Conservation (phyloP, 2,113 vertebrate species). For the Mobula birostris region DNA sequence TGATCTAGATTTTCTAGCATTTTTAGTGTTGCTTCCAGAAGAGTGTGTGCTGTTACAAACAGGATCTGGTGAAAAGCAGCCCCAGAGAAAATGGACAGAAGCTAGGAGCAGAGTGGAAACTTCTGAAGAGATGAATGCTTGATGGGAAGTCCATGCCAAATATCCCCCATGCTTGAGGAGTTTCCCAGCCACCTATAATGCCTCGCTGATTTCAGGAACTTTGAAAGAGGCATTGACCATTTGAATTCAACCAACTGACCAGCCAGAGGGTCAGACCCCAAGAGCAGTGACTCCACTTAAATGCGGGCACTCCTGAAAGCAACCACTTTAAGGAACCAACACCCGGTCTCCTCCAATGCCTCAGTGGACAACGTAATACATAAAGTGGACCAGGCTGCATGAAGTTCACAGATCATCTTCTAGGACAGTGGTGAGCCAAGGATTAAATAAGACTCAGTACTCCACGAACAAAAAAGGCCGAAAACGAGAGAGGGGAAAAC, state of each 20-base stretch:
- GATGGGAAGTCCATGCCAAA: background rate
- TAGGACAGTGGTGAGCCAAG: too few relatives aligned
- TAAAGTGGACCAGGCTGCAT: background rate
- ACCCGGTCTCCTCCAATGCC: too few relatives aligned
- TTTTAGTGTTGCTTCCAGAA: too few relatives aligned
- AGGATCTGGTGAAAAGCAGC: background rate
- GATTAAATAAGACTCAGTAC: background rate
- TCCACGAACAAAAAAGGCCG: background rate
- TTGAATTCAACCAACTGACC: too few relatives aligned
- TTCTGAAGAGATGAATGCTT: background rate
- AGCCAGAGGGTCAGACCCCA: too few relatives aligned
- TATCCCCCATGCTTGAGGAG: too few relatives aligned
- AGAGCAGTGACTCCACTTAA: too few relatives aligned
- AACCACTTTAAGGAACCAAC: background rate
- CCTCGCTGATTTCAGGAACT: too few relatives aligned
- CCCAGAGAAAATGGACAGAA: background rate
- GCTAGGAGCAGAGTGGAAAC: background rate
- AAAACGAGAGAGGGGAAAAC: background rate
- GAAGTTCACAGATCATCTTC: background rate
- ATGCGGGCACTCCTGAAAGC: background rate
- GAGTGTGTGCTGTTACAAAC: background rate
- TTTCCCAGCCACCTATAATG: too few relatives aligned
- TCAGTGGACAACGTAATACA: background rate
- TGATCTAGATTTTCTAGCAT: too few relatives aligned
- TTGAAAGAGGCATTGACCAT: too few relatives aligned